Percentiles rank a stretch among this genome's conserved stretches.
These are phyloP conservation scores for Pachycephala philippinensis DNA, from an alignment of 2,113 vertebrate species.

Conservation along the genomic window DNA sequence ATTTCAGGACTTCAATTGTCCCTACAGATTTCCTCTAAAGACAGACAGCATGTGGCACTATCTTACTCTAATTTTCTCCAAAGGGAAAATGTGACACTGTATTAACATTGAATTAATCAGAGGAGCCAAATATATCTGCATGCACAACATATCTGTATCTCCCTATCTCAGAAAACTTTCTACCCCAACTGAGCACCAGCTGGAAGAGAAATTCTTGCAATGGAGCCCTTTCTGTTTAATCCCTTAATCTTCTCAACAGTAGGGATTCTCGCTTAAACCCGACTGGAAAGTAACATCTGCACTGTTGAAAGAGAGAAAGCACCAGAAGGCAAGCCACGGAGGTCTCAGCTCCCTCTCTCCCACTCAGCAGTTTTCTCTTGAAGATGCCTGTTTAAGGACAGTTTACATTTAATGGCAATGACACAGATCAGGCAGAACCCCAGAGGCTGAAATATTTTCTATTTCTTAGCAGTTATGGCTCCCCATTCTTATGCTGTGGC, in stretches of 20 bases:
- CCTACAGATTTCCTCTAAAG: not conserved
- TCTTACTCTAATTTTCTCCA: slow-evolving; percentile 13
- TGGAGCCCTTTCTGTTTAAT: slow-evolving; percentile 60
- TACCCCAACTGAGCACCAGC: slow-evolving; percentile 47
- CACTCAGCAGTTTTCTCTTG: not conserved
- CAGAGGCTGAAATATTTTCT: not conserved
- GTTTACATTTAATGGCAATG: not conserved
- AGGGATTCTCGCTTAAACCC: slow-evolving; percentile 63
- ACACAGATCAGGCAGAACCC: not conserved
- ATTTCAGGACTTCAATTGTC: not conserved
- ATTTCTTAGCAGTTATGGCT: not conserved
- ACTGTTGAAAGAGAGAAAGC: slow-evolving; percentile 22
- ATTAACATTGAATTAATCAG: slow-evolving; percentile 24
- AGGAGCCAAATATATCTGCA: slow-evolving; percentile 1
- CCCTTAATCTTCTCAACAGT: slow-evolving; percentile 73
- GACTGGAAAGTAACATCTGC: slow-evolving; percentile 63
- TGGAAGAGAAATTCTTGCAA: slow-evolving; percentile 62
- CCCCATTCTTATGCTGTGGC: not conserved
- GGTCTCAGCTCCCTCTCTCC: not conserved
- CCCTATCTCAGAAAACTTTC: not conserved
- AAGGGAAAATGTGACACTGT: not conserved
- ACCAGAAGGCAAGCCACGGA: slow-evolving; percentile 26
- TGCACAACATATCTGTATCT: not conserved
- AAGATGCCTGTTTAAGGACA: not conserved
- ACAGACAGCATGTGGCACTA: not conserved